Evolutionary conservation across 2,113 vertebrate species (phyloP).

Genomic region (Anolis carolinensis): DNA sequence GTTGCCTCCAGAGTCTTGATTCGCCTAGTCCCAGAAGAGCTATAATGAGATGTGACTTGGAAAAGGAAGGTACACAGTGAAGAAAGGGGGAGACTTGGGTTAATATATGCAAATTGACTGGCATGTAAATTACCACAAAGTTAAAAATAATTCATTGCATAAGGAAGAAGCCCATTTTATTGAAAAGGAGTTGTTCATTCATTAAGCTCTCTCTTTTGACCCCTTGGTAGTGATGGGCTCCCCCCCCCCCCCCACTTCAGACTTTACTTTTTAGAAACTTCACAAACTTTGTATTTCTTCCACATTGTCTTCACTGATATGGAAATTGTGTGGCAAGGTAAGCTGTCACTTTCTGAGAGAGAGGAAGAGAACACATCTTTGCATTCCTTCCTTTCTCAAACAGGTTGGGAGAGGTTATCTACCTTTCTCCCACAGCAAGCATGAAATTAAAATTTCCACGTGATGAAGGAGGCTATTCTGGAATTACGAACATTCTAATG

Average conservation of each 20-base stretch:
- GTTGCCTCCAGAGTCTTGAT: conserved; percentile 73
- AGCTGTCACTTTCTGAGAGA: not conserved
- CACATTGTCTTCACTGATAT: not conserved
- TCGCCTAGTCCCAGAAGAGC: conserved; percentile 71
- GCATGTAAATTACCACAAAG: conserved; percentile 74
- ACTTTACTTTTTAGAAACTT: conserved; percentile 62
- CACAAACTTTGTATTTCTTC: conserved; percentile 45
- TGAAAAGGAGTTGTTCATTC: conserved; percentile 74
- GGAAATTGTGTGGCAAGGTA: not conserved
- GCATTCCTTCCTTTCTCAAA: conserved; percentile 1
- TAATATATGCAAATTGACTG: conserved; percentile 82
- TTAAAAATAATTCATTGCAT: conserved; percentile 76
- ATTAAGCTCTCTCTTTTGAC: conserved; percentile 67
- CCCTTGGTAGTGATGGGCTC: not conserved
- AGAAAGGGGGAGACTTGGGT: conserved; percentile 71
- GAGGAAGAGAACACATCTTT: not conserved
- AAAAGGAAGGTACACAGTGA: conserved; percentile 65
- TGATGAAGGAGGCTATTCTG: not conserved
- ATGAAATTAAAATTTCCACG: conserved; percentile 4
- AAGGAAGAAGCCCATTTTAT: conserved; percentile 56
- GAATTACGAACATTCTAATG: not conserved
- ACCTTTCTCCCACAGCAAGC: not conserved
- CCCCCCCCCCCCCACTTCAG: conserved; percentile 54
- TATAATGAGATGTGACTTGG: conserved; percentile 73
- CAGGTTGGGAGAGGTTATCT: conserved; percentile 16